These are phyloP conservation scores for Sebastes diploproa DNA, from an alignment of 2,797 vertebrate genomes.

Conservation along the genomic window DNA sequence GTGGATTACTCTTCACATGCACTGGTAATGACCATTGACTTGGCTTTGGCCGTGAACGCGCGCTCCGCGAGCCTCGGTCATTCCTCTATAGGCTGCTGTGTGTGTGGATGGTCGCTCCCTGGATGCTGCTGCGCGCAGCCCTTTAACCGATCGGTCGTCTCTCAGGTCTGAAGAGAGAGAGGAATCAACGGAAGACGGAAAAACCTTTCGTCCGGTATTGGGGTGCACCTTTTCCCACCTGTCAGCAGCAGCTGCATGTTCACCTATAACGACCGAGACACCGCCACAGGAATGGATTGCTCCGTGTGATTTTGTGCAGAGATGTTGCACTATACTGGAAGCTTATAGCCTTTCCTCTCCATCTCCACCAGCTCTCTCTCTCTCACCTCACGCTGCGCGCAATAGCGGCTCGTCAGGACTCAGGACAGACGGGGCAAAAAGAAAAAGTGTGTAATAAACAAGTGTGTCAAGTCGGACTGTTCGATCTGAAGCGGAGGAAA, in stretches of 20 bases:
- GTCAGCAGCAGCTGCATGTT: neutral
- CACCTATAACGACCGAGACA: slow-evolving; percentile 2
- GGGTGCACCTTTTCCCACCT: neutral
- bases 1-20: slow-evolving; percentile 61
- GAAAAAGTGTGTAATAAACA: slow-evolving; percentile 69
- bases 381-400: slow-evolving; percentile 30
- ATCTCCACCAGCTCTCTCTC: slow-evolving; percentile 47
- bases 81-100: slow-evolving; percentile 40
- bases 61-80: slow-evolving; percentile 67
- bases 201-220: neutral
- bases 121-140: slow-evolving; percentile 59
- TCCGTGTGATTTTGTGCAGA: slow-evolving; percentile 63
- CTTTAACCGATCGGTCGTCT: slow-evolving; percentile 41
- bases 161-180: slow-evolving; percentile 21
- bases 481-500: slow-evolving; percentile 57
- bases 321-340: slow-evolving; percentile 56
- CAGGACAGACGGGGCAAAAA: slow-evolving; percentile 35
- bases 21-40: slow-evolving; percentile 72
- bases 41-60: slow-evolving; percentile 73
- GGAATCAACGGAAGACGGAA: slow-evolving; percentile 15
- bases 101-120: slow-evolving; percentile 59
- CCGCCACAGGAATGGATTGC: slow-evolving; percentile 61
- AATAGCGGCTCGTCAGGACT: slow-evolving; percentile 24
- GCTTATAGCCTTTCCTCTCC: slow-evolving; percentile 42
- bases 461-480: slow-evolving; percentile 63